Conservation (phyloP, 2,888 invertebrate species). For the Eupithecia dodoneata region DNA sequence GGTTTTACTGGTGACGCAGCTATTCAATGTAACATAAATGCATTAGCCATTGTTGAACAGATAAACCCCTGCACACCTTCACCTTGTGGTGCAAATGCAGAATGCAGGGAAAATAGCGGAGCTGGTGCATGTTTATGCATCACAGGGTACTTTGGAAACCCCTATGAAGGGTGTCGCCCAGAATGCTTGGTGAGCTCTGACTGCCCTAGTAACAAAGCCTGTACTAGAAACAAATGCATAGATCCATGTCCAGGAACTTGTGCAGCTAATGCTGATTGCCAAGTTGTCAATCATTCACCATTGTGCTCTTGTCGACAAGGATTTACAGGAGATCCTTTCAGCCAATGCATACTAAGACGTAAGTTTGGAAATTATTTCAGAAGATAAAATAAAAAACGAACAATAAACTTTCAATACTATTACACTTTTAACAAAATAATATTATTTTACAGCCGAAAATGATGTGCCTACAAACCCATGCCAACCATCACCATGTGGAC, state of each 20-base stretch:
- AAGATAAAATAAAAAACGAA: background rate
- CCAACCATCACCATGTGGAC: conserved; percentile 86
- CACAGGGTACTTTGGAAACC: conserved; percentile 89
- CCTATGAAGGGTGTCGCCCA: conserved; percentile 90
- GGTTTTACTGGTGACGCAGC: conserved; percentile 91
- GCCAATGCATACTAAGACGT: conserved; percentile 79
- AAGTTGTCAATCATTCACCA: conserved; percentile 89
- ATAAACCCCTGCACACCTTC: conserved; percentile 85
- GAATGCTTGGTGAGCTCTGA: conserved; percentile 90
- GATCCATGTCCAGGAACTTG: conserved; percentile 92
- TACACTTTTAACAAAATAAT: background rate
- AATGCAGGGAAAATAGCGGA: conserved; percentile 84
- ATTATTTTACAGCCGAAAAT: conserved; percentile 59
- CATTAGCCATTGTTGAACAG: conserved; percentile 57
- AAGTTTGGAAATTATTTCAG: conserved; percentile 45
- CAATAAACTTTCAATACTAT: background rate
- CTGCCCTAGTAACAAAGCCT: conserved; percentile 88
- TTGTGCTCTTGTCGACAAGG: conserved; percentile 87
- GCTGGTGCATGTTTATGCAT: conserved; percentile 88
- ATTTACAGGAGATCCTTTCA: conserved; percentile 90
- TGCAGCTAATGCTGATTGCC: conserved; percentile 89
- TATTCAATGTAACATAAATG: conserved; percentile 80
- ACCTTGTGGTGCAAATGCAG: conserved; percentile 86
- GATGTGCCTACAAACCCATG: conserved; percentile 78
- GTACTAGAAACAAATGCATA: conserved; percentile 88